These are phyloP conservation scores for Phrynosoma blainvillii DNA, from an alignment of 2,113 vertebrate genomes.

Conservation along the genomic window DNA sequence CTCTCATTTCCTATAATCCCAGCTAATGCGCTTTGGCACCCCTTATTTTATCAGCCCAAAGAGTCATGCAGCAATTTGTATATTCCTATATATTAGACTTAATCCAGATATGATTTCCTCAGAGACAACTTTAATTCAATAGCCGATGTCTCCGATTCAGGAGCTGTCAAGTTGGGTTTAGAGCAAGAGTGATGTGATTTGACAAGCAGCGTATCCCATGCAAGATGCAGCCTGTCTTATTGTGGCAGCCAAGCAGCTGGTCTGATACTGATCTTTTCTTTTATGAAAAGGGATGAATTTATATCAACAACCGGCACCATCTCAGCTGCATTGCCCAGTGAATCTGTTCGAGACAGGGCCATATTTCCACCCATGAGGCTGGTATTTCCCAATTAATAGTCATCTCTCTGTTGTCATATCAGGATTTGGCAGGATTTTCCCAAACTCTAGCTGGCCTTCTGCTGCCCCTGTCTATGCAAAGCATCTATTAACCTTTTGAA, in stretches of 20 bases:
- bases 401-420: conserved; percentile 28
- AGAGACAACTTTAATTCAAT: conserved; percentile 55
- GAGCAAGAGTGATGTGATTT: conserved; percentile 49
- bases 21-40: conserved; percentile 5
- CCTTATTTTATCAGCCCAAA: conserved; percentile 23
- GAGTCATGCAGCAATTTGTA: background rate
- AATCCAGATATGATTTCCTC: conserved; percentile 59
- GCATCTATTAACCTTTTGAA: background rate
- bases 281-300: conserved; percentile 36
- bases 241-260: conserved; percentile 40
- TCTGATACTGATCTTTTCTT: conserved; percentile 43
- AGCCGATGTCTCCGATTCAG: conserved; percentile 55
- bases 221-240: conserved; percentile 52
- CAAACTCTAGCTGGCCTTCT: conserved; percentile 9
- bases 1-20: conserved; percentile 3
- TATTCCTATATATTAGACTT: conserved; percentile 42
- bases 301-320: background rate
- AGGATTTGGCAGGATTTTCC: conserved; percentile 34
- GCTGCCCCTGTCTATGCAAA: background rate
- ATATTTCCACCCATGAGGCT: conserved; percentile 17
- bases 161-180: conserved; percentile 57
- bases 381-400: conserved; percentile 53
- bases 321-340: background rate
- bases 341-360: conserved; percentile 10
- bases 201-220: conserved; percentile 35